Percentiles rank a stretch among this genome's conserved stretches.
These are phyloP conservation scores for Clarias laeviceps DNA, from an alignment of 2,797 vertebrate genomes.

Conservation along the genomic window DNA sequence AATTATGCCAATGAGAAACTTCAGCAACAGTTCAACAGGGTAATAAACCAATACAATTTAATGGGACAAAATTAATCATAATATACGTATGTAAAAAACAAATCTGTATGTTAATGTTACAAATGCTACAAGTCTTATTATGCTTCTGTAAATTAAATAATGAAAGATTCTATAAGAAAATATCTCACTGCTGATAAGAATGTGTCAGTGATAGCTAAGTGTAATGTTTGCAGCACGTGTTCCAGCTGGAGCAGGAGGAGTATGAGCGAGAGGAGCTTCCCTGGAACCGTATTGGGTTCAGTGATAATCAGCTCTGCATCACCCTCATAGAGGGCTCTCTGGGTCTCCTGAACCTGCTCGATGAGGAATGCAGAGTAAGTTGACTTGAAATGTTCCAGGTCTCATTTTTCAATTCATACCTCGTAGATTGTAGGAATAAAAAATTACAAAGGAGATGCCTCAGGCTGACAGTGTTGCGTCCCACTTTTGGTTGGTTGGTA, in stretches of 20 bases:
- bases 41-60: conserved; percentile 48
- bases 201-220: background rate
- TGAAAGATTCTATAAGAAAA: background rate
- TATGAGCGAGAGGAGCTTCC: conserved; percentile 78
- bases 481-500: background rate
- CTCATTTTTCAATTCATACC: too few species aligned
- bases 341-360: conserved; percentile 80
- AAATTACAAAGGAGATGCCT: background rate
- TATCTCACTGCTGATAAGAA: background rate
- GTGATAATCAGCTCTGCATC: conserved; percentile 81
- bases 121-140: background rate
- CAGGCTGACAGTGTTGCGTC: background rate
- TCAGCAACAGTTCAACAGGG: conserved; percentile 83
- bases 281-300: conserved; percentile 81
- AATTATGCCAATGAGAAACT: conserved; percentile 85
- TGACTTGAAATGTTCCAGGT: background rate
- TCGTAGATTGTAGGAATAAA: background rate
- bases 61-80: too few species aligned
- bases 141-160: background rate
- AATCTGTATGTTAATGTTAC: background rate
- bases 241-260: conserved; percentile 83
- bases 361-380: conserved; percentile 80
- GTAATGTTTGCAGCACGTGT: conserved; percentile 72
- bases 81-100: background rate
- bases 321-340: conserved; percentile 76